A percentile compares a stretch with the other conserved stretches of the same genome.
phyloP scores from a whole-genome alignment of 2,797 vertebrate genomes.

The Sebastes itinus region DNA sequence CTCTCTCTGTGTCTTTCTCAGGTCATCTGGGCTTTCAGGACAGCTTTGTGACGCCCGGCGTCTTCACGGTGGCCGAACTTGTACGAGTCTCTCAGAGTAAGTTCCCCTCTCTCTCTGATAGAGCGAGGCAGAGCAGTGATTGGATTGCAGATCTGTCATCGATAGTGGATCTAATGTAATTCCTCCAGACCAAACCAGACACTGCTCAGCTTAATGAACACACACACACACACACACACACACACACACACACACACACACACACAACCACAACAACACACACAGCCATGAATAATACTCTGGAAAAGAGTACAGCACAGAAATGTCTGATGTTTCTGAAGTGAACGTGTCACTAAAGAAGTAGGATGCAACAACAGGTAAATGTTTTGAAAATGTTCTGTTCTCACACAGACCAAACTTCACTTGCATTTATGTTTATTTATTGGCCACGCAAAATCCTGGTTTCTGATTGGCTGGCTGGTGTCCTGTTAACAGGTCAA shows the following conservation, averaged over 20 bases:
- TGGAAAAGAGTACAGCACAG: not conserved
- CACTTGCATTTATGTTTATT: not conserved
- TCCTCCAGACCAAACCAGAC: conserved; percentile 30
- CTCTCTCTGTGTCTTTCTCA: conserved; percentile 52
- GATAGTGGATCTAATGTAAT: conserved; percentile 42
- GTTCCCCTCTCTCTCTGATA: conserved; percentile 55
- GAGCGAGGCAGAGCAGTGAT: conserved; percentile 17
- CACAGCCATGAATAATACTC: not conserved
- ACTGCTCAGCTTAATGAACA: conserved; percentile 22
- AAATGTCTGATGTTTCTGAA: not conserved
- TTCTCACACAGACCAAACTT: not conserved
- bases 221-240: conserved; percentile 8
- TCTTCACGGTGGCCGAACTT: conserved; percentile 97
- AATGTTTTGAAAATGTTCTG: not conserved
- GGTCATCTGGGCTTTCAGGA: conserved; percentile 99
- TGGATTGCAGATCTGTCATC: conserved; percentile 49
- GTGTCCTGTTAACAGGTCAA: not conserved
- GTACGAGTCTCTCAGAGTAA: conserved; percentile 99
- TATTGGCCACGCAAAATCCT: not conserved
- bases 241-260: not conserved
- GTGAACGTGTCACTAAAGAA: not conserved
- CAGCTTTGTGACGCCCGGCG: conserved; percentile 98
- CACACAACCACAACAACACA: not conserved
- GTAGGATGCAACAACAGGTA: not conserved
- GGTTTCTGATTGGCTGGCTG: not conserved